Percentiles rank a stretch among this genome's conserved stretches.
Evolutionary conservation across 2,113 vertebrate genomes (phyloP).

Genomic region (Macaca mulatta): DNA sequence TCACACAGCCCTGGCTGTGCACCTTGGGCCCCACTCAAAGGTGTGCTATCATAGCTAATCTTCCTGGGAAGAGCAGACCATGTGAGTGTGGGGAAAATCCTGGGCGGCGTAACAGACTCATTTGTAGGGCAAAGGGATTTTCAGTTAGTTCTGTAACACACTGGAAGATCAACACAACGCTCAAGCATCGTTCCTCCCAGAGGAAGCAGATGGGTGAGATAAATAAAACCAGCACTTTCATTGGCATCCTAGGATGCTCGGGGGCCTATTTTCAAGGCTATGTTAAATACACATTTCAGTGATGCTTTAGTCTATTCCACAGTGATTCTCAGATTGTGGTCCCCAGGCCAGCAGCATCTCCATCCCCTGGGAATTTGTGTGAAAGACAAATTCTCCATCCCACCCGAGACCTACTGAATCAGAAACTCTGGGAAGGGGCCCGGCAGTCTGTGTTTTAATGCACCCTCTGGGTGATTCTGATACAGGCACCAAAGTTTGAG

Average conservation of each 20-base stretch:
- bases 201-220: neutral
- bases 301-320: neutral
- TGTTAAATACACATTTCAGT: neutral
- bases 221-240: neutral
- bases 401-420: neutral
- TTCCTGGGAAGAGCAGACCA: neutral
- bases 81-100: neutral
- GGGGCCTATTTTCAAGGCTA: neutral
- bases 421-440: neutral
- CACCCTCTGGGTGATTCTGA: neutral
- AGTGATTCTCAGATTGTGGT: neutral
- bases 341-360: too few species aligned
- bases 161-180: neutral
- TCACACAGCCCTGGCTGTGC: neutral
- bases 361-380: neutral
- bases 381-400: neutral
- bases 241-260: neutral
- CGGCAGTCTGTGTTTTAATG: neutral
- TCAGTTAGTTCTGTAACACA: neutral
- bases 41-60: neutral
- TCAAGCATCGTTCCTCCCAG: neutral
- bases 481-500: neutral
- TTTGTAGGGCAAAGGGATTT: neutral
- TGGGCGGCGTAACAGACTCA: neutral
- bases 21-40: neutral